Percentiles rank a stretch among this genome's conserved stretches.
Conservation (phyloP, 2,888 invertebrate species). For the Crioceris asparagi region DNA sequence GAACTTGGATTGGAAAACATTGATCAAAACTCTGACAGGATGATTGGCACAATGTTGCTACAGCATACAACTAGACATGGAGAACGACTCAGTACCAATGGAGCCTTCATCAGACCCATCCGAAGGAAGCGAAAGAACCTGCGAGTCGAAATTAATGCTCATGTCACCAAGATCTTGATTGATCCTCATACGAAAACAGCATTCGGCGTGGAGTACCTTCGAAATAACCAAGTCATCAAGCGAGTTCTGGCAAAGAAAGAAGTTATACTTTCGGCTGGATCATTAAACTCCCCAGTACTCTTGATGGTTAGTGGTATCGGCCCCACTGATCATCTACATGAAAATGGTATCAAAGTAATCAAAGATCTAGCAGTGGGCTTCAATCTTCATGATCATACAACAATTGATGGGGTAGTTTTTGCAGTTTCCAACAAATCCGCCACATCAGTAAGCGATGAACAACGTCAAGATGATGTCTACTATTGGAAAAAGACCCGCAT, state of each 20-base stretch:
- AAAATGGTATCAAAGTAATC: slow-evolving; percentile 45
- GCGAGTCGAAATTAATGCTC: slow-evolving; percentile 42
- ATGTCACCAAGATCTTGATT: slow-evolving; percentile 47
- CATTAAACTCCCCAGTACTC: slow-evolving; percentile 52
- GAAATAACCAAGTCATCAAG: slow-evolving; percentile 33
- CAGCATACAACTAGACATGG: slow-evolving; percentile 55
- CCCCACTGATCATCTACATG: slow-evolving; percentile 43
- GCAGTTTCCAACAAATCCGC: slow-evolving; percentile 46
- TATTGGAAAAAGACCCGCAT: slow-evolving; percentile 37
- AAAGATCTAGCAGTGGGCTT: slow-evolving; percentile 58
- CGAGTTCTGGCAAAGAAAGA: slow-evolving; percentile 45
- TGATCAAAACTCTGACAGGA: slow-evolving; percentile 48
- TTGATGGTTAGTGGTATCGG: slow-evolving; percentile 59
- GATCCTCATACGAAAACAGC: slow-evolving; percentile 43
- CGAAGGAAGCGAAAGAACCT: slow-evolving; percentile 44
- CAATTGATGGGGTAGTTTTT: slow-evolving; percentile 48
- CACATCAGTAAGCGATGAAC: slow-evolving; percentile 37
- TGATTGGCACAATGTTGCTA: slow-evolving; percentile 50
- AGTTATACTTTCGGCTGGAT: slow-evolving; percentile 49
- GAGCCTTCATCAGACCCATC: slow-evolving; percentile 57
- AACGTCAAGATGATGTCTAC: slow-evolving; percentile 39
- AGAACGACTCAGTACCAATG: slow-evolving; percentile 49
- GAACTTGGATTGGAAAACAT: slow-evolving; percentile 49
- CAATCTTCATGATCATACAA: slow-evolving; percentile 67
- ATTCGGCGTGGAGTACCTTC: slow-evolving; percentile 42